Conservation (phyloP, 2,113 vertebrate species). For the Cricetomys ansorgei region DNA sequence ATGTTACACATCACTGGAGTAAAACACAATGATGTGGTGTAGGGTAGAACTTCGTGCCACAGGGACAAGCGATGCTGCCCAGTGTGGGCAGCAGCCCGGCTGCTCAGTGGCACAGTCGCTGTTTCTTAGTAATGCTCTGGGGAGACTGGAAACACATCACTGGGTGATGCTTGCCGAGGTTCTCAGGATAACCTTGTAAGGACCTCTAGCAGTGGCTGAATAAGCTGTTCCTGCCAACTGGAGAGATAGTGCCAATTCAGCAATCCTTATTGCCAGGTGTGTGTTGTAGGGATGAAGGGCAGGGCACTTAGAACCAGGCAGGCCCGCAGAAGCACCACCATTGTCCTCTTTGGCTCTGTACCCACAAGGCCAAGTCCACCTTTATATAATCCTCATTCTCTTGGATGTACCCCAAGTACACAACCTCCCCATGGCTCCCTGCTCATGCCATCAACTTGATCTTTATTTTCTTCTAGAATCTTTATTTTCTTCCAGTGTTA, state of each 20-base stretch:
- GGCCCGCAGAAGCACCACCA: background rate
- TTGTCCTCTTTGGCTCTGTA: background rate
- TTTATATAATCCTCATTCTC: background rate
- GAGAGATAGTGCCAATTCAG: background rate
- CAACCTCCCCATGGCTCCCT: background rate
- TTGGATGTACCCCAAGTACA: background rate
- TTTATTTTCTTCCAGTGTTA: background rate
- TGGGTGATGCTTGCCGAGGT: background rate
- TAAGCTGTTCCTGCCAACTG: background rate
- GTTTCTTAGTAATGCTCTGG: background rate
- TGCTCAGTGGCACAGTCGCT: background rate
- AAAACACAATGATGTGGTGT: background rate
- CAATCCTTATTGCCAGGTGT: background rate
- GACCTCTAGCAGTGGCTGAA: background rate
- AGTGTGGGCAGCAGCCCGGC: background rate
- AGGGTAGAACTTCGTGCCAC: background rate
- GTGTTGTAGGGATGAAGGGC: background rate
- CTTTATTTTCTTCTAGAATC: background rate
- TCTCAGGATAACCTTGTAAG: constrained; percentile 18
- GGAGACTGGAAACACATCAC: background rate
- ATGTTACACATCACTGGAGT: background rate
- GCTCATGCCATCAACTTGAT: background rate
- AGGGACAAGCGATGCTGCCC: background rate
- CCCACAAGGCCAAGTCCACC: background rate
- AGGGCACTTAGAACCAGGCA: background rate